A percentile compares a stretch with the other conserved stretches of the same genome.
phyloP scores from a whole-genome alignment of 2,888 invertebrate genomes.

The Drosophila ustulata region DNA sequence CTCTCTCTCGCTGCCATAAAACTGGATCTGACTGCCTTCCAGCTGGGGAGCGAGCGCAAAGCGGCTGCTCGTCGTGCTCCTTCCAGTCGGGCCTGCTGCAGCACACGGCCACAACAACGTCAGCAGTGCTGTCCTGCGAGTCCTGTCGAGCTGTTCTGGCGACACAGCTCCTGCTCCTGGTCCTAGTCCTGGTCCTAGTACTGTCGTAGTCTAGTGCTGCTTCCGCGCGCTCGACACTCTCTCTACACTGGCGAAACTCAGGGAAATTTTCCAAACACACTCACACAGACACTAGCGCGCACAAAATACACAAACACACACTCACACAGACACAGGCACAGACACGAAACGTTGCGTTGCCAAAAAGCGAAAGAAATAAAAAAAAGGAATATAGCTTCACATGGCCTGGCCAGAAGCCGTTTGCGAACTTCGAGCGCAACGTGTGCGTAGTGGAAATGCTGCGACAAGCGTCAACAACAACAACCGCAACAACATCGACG shows the following conservation, averaged over 20 bases:
- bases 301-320: constrained; percentile 28
- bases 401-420: constrained; percentile 47
- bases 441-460: constrained; percentile 43
- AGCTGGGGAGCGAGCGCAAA: constrained; percentile 46
- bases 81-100: constrained; percentile 56
- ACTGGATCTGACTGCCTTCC: constrained; percentile 62
- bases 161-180: constrained; percentile 20
- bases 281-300: constrained; percentile 25
- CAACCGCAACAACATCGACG: constrained; percentile 38
- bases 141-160: constrained; percentile 60
- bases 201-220: constrained; percentile 9
- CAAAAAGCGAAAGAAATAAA: constrained; percentile 31
- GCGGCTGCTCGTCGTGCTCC: constrained; percentile 21
- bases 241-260: constrained; percentile 68
- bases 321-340: background rate
- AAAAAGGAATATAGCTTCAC: constrained; percentile 38
- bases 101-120: constrained; percentile 66
- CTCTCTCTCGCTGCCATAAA: constrained; percentile 52
- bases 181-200: constrained; percentile 16
- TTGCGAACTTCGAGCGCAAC: constrained; percentile 31
- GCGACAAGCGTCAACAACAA: constrained; percentile 50
- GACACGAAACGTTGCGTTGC: constrained; percentile 27
- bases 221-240: constrained; percentile 38
- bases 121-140: constrained; percentile 71
- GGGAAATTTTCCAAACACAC: constrained; percentile 68